Base-by-base conservation (phyloP, 2,888 invertebrate species). In the Mimachlamys varia region DNA sequence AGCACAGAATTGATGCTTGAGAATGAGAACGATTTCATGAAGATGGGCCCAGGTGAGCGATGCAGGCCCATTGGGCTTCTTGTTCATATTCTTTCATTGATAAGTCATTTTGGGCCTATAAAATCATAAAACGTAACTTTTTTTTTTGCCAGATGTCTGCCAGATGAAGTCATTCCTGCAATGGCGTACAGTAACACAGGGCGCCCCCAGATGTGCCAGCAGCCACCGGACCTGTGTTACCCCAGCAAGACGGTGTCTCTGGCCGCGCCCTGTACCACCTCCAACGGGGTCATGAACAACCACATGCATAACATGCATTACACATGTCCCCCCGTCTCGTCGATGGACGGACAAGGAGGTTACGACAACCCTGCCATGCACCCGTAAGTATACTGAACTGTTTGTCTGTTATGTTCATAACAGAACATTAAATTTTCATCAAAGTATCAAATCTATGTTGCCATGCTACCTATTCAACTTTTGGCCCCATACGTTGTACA, bases 101-200 rank as follows among this genome's bases (percentile, higher is more conserved):
- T 5, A 7, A 7, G 44, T 5, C 44, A 44, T 44, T 44, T 44
- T 5, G n/a, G 3, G 44, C 3, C 44, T 5, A 7, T 44, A 44
- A 44, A 44, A 7, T 53, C 53, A 53, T 53, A 53, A 50, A 44
- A 44, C 44, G 2, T 53, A 12, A 12, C 2, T 27, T 15, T 33
- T 76, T 27, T 33, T 76, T 27, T 76, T 76, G 19, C 22, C 76
- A 95, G 95, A 90, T 94, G 94, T 91, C 90, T 95, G 88, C 94
- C 94, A 76, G 95, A 95, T 88, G 95, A 95, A 87, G 92, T 93
- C 27, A 94, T 94, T 33, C 92, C 94, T 38, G 94, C 94, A 49
- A 94, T 94, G 90, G 94, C 94, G 1, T 94, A 93, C 91, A 93
- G 91, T 89, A 92, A 91, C 87, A 93, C 93, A 49, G 93, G 92